A percentile compares a stretch with the other conserved stretches of the same genome.
phyloP scores from a whole-genome alignment of 2,888 invertebrate species.

The Andrena marginata region DNA sequence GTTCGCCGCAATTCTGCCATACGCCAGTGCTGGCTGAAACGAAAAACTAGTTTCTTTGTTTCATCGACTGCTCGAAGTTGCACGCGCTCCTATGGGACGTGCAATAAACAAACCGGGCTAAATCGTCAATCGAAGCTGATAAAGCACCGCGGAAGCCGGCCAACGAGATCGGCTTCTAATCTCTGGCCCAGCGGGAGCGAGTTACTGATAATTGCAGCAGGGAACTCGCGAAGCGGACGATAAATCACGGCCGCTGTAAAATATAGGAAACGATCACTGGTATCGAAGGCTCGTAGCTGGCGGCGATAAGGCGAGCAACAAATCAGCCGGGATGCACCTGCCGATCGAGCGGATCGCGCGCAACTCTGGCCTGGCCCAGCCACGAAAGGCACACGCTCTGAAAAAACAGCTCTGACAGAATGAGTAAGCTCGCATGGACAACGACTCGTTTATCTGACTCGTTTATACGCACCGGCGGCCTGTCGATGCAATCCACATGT shows the following conservation, averaged over 20 bases:
- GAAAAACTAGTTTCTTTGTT: conserved; percentile 12
- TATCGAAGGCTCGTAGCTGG: conserved; percentile 71
- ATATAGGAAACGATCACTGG: conserved; percentile 78
- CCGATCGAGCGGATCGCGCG: conserved; percentile 70
- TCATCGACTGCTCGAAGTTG: conserved; percentile 12
- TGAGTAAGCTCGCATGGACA: conserved; percentile 17
- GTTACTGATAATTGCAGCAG: conserved; percentile 74
- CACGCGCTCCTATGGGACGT: conserved; percentile 35
- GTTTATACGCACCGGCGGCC: too few species aligned
- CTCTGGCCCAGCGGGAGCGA: conserved; percentile 67
- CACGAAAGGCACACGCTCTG: conserved; percentile 11
- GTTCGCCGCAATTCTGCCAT: not conserved
- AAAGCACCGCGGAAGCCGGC: conserved; percentile 59
- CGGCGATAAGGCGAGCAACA: conserved; percentile 75
- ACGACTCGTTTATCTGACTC: conserved; percentile 29
- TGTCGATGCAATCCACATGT: too few species aligned
- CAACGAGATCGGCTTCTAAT: conserved; percentile 67
- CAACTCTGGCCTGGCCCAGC: conserved; percentile 8
- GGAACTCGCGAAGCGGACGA: conserved; percentile 73
- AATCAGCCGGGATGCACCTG: conserved; percentile 76
- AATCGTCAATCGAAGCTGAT: conserved; percentile 64
- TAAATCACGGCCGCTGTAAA: conserved; percentile 77
- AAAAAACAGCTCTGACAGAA: not conserved
- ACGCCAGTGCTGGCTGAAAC: not conserved
- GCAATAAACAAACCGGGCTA: conserved; percentile 54